phyloP scores from a whole-genome alignment of 2,113 vertebrate species.

The Carollia perspicillata region DNA sequence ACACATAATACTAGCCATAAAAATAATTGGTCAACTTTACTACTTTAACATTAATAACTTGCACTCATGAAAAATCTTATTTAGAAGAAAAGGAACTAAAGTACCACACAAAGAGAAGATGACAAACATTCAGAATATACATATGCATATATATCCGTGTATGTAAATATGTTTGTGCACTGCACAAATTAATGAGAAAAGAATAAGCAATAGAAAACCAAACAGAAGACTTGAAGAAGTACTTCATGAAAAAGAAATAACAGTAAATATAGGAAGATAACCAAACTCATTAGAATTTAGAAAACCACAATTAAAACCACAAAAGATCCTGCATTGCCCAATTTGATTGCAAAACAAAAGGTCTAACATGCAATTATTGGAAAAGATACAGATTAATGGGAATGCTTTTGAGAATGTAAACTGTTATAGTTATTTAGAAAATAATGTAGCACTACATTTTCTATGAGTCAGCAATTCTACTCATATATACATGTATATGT shows the following conservation, averaged over 20 bases:
- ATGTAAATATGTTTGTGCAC: background rate
- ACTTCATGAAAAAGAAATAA: background rate
- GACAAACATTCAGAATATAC: background rate
- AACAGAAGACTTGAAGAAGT: background rate
- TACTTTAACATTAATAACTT: background rate
- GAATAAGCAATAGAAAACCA: background rate
- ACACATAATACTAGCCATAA: background rate
- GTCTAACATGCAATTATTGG: background rate
- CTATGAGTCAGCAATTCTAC: background rate
- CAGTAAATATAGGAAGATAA: background rate
- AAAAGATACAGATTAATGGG: background rate
- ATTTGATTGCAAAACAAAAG: background rate
- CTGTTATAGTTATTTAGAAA: background rate
- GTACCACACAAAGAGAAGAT: background rate
- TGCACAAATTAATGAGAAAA: background rate
- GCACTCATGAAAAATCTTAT: background rate
- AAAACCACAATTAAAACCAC: background rate
- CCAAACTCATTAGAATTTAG: background rate
- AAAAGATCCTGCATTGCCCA: background rate
- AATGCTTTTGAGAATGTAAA: background rate
- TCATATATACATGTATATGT: background rate
- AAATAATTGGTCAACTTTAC: background rate
- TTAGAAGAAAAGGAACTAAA: background rate
- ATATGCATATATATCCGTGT: background rate
- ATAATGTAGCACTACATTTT: background rate